Evolutionary conservation across 1,140 invertebrate species (phyloP).

Genomic region (Magallana angulata): DNA sequence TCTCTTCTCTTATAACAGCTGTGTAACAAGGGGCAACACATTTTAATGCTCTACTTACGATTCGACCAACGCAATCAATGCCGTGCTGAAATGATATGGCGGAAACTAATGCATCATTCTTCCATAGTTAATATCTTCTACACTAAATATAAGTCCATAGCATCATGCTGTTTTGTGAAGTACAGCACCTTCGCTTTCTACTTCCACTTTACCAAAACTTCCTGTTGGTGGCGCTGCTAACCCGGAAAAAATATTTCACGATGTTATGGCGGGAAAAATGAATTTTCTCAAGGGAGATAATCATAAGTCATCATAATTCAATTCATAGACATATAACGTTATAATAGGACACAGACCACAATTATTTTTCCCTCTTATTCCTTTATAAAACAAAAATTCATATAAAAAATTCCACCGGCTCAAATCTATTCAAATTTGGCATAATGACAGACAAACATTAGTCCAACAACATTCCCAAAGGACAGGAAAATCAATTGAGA

Average conservation of each 20-base stretch:
- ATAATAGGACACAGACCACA: too few relatives aligned
- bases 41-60: background rate
- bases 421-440: too few relatives aligned
- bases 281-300: background rate
- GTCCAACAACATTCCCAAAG: too few relatives aligned
- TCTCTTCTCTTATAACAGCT: background rate
- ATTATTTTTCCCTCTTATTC: too few relatives aligned
- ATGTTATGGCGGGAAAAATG: background rate
- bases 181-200: slow-evolving; percentile 13
- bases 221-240: slow-evolving; percentile 24
- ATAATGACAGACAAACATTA: too few relatives aligned
- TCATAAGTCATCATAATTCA: too few relatives aligned
- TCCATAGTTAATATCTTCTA: background rate
- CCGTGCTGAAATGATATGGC: background rate
- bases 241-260: slow-evolving; percentile 22
- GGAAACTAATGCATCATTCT: slow-evolving; percentile 6
- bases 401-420: too few relatives aligned
- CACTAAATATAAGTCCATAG: background rate
- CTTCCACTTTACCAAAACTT: slow-evolving; percentile 29
- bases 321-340: too few relatives aligned
- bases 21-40: background rate
- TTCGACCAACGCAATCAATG: background rate
- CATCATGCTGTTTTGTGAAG: background rate
- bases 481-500: too few relatives aligned
- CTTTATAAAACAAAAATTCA: too few relatives aligned